Conservation (phyloP, 2,113 vertebrate genomes). For the Vulpes lagopus region DNA sequence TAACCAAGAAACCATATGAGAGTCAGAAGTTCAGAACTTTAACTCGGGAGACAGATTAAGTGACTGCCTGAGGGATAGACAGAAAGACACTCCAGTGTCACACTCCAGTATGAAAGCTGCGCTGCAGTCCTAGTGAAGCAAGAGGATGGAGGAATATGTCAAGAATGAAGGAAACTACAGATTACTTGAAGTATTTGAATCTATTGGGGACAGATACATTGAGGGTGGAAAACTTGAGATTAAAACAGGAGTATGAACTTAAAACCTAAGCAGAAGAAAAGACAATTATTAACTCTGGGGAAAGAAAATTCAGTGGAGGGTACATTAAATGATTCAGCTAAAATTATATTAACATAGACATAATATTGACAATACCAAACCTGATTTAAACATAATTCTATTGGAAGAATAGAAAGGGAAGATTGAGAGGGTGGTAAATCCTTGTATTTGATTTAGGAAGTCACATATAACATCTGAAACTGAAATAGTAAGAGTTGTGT, state of each 20-base stretch:
- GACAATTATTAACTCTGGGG: background rate
- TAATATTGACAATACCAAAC: background rate
- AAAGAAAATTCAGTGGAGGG: background rate
- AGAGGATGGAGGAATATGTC: background rate
- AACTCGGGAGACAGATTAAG: background rate
- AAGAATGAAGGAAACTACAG: background rate
- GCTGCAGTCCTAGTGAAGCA: background rate
- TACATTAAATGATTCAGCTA: background rate
- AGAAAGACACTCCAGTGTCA: background rate
- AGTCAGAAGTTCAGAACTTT: background rate
- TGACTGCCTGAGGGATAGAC: background rate
- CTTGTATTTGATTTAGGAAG: background rate
- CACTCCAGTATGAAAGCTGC: background rate
- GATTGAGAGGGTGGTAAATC: background rate
- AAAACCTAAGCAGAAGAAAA: slow-evolving; percentile 18
- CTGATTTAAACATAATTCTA: background rate
- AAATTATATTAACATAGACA: background rate
- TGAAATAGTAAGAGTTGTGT: background rate
- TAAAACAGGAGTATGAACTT: background rate
- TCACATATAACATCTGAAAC: background rate
- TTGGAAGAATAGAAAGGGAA: background rate
- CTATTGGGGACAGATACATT: background rate
- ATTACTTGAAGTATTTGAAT: background rate
- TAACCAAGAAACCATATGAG: background rate
- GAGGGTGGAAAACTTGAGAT: background rate